These are phyloP conservation scores for Pogonomyrmex barbatus DNA, from an alignment of 1,140 invertebrate species.

Conservation along the genomic window DNA sequence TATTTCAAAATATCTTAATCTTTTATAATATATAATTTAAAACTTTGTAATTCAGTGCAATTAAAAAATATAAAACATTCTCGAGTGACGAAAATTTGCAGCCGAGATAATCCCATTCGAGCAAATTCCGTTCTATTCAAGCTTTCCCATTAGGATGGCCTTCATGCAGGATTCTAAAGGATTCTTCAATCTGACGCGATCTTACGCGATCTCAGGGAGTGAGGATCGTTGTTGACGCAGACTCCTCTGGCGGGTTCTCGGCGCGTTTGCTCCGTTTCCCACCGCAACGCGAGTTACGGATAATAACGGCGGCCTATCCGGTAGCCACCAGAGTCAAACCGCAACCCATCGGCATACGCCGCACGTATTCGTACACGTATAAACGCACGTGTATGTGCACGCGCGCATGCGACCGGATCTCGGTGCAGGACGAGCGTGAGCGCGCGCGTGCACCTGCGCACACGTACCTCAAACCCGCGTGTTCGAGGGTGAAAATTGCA, in stretches of 20 bases:
- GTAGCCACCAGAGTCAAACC: conserved; percentile 76
- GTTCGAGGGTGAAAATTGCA: conserved; percentile 52
- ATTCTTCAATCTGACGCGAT: background rate
- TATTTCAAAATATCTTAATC: background rate
- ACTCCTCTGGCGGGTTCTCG: conserved; percentile 62
- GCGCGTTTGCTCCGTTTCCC: conserved; percentile 70
- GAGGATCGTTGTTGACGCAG: conserved; percentile 15
- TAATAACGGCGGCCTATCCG: conserved; percentile 77
- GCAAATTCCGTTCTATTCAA: background rate
- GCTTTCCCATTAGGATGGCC: background rate
- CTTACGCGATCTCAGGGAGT: background rate
- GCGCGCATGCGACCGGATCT: conserved; percentile 17
- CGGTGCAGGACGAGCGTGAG: background rate
- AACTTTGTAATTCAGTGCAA: background rate
- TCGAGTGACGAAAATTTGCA: background rate
- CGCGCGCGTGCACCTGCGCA: conserved; percentile 20
- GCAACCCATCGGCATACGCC: conserved; percentile 76
- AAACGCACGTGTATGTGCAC: conserved; percentile 49
- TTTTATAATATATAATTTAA: background rate
- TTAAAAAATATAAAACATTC: background rate
- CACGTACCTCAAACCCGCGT: background rate
- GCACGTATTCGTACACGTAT: conserved; percentile 71
- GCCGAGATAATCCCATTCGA: background rate
- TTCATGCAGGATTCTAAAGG: background rate
- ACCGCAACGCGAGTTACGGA: conserved; percentile 77